Evolutionary conservation across 2,113 vertebrate species (phyloP), one percentile per base, ranked within the genome.

Genomic region (Oryzias curvinotus): DNA sequence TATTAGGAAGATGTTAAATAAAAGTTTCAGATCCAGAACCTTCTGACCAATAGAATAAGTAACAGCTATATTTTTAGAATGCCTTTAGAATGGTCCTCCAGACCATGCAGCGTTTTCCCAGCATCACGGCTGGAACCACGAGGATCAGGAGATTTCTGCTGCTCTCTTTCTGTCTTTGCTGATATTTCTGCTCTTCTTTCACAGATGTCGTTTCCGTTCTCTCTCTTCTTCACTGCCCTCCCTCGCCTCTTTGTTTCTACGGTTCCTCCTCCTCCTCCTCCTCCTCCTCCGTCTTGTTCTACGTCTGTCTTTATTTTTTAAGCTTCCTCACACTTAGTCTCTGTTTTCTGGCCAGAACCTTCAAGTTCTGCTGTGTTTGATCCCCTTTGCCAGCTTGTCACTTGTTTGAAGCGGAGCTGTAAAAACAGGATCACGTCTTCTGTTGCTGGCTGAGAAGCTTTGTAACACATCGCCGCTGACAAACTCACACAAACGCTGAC

Each of bases 351-450:
- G 76, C 69, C 45, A 26, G 73, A 77, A 75, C 64, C 67, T 73
- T 78, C 57, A 64, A 19, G 45, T 69, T 55, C 67, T 14, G 51
- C 65, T 68, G 56, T 26, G 65, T 74, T 49, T 66, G 72, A 62
- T 72, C 43, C 49, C 36, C 55, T 79, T 75, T 68, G 58, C 73
- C 72, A 68, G 71, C 71, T 60, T 30, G 68, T 76, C 76, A 68
- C 52, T 46, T 70, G n/a, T 25, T 46, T 42, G 3, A 62, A 42
- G 75, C 56, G 18, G 14, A 64, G 64, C 75, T 73, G 69, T 66
- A 76, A 68, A 69, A 83, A 79, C 77, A 58, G 75, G 66, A 81
- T 83, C 75, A 74, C 65, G 56, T 73, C 54, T 48, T 49, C n/a
- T 28, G 64, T 65, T 72, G 66, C 41, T 44, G 76, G 70, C 79